phyloP scores from a whole-genome alignment of 92 coral and sea anemone genomes.

The Palythoa caribaeorum region DNA sequence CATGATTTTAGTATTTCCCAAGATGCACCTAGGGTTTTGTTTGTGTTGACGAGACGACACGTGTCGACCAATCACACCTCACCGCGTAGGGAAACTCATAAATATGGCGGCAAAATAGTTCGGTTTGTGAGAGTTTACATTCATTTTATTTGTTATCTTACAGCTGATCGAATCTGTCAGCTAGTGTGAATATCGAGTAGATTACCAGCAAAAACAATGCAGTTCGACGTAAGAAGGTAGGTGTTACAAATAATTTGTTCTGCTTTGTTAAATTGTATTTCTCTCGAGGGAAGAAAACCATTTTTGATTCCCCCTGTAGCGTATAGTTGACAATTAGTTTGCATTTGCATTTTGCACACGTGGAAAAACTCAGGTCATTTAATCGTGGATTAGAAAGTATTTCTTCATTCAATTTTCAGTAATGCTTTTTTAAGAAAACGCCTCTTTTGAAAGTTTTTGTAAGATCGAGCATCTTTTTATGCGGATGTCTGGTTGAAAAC shows the following conservation, averaged over 20 bases:
- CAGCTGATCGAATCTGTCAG: not conserved
- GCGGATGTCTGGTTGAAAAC: not conserved
- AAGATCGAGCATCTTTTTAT: not conserved
- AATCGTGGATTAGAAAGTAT: not conserved
- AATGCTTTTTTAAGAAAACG: not conserved
- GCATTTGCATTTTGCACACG: constrained; percentile 30
- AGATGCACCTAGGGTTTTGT: constrained; percentile 24
- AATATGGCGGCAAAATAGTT: constrained; percentile 67
- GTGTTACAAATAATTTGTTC: not conserved
- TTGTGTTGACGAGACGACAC: not conserved
- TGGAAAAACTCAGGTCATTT: not conserved
- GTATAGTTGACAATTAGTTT: not conserved
- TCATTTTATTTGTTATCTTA: not conserved
- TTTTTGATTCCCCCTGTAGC: not conserved
- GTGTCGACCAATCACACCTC: constrained; percentile 57
- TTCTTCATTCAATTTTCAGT: not conserved
- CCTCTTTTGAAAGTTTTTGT: not conserved
- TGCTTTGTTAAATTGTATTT: not conserved
- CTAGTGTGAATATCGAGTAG: not conserved
- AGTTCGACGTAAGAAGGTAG: constrained; percentile 49
- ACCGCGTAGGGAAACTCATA: constrained; percentile 64
- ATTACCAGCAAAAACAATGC: constrained; percentile 15
- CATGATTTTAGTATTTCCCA: not conserved
- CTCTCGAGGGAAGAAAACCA: not conserved
- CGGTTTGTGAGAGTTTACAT: not conserved